Evolutionary conservation across 2,888 invertebrate genomes (phyloP), one percentile per base, ranked within the genome.

Genomic region (Sminthurinus aureus): DNA sequence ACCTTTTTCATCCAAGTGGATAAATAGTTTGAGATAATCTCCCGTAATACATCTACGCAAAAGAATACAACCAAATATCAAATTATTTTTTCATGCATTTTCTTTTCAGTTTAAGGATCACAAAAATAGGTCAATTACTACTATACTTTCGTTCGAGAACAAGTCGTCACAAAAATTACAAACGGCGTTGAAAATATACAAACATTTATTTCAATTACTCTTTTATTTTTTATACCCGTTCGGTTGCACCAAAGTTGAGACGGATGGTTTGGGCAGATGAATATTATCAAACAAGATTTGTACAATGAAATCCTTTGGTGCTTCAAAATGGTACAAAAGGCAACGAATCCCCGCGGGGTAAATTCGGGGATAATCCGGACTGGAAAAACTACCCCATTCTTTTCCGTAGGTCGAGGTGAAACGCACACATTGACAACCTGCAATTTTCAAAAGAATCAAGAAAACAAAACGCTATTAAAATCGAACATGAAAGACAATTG

Each of bases 361-460:
- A 84, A 93, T 93, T 85, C 93, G 93, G 4, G 96, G 96, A 91
- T 94, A 96, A 91, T 96, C 95, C 22, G 96, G 96, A 89, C 95
- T 95, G 90, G 93, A 94, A 92, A 96, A 96, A 76, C 93, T 93
- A 86, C 96, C 96, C 87, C 93, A 93, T 90, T 94, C 94, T 91
- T 94, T 94, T 89, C 94, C 94, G 90, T 94, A 94, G 85, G 94
- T 94, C 87, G 94, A 94, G 89, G 95, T 94, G 92, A 94, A 96
- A 85, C 94, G 93, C 89, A 96, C 92, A 91, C 96, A 96, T 89
- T 94, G 93, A 91, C 96, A 96, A 91, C 95, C 96, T 96, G 93
- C 82, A 92, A 92, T 84, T 87, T 84, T 6, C 38, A 38, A 38
- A 38, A 38, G 38, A 38, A 38, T n/a, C n/a, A n/a, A n/a, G n/a